Percentiles rank a stretch among this genome's conserved stretches.
These are phyloP conservation scores for Brachirus orientalis DNA, from an alignment of 2,113 vertebrate species.

Conservation along the genomic window DNA sequence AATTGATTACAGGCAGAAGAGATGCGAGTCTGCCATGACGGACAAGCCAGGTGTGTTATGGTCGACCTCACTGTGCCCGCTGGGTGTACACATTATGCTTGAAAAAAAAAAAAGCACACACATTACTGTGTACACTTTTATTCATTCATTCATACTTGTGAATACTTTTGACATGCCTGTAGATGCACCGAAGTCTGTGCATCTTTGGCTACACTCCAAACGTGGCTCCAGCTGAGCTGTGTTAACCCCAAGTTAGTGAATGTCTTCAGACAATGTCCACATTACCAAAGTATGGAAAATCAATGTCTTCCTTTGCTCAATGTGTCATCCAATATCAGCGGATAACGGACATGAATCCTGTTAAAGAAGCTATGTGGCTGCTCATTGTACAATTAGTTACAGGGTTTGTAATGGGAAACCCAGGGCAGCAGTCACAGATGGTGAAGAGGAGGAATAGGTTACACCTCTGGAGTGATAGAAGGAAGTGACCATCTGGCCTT, in stretches of 20 bases:
- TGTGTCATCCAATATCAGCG: neutral
- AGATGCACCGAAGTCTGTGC: slow-evolving; percentile 22
- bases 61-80: slow-evolving; percentile 41
- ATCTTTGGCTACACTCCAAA: slow-evolving; percentile 5
- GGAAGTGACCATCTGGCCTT: slow-evolving; percentile 68
- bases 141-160: slow-evolving; percentile 4
- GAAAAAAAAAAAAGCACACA: slow-evolving; percentile 9
- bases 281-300: slow-evolving; percentile 17
- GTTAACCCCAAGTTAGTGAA: slow-evolving; percentile 10
- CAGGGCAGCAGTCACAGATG: slow-evolving; percentile 63
- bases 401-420: slow-evolving; percentile 61
- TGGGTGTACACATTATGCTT: slow-evolving; percentile 30
- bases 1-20: neutral
- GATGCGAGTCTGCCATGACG: slow-evolving; percentile 2
- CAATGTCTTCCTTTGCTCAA: neutral
- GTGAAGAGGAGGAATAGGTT: slow-evolving; percentile 61
- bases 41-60: slow-evolving; percentile 54
- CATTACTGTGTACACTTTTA: slow-evolving; percentile 23
- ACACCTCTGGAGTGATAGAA: slow-evolving; percentile 56
- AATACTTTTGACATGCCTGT: slow-evolving; percentile 26
- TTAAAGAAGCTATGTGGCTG: neutral
- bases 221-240: slow-evolving; percentile 2
- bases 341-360: neutral
- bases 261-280: slow-evolving; percentile 16
- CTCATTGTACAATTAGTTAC: neutral